Conservation (phyloP, 1,140 invertebrate genomes). For the Drosophila lini region DNA sequence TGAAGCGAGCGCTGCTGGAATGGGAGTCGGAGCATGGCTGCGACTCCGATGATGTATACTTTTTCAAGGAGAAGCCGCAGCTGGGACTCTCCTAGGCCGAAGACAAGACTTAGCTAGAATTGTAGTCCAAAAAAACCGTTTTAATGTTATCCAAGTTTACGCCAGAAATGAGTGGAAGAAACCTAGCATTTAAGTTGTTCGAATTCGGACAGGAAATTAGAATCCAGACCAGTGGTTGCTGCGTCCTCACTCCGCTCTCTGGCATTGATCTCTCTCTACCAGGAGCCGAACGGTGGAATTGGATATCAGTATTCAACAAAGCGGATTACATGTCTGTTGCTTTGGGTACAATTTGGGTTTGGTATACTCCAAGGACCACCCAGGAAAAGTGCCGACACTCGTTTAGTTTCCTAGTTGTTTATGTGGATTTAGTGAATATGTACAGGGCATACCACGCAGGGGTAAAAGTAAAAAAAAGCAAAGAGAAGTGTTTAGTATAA, state of each 20-base stretch:
- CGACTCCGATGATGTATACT: constrained; percentile 65
- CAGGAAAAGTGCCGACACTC: not conserved
- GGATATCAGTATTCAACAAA: constrained; percentile 14
- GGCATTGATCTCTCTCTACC: not conserved
- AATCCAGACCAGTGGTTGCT: constrained; percentile 2
- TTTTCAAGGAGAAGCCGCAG: constrained; percentile 70
- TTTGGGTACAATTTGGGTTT: too few relatives aligned
- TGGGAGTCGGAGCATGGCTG: constrained; percentile 51
- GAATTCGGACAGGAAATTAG: not conserved
- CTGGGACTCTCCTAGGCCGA: constrained; percentile 54
- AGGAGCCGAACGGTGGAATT: not conserved
- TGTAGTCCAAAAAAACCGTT: constrained; percentile 10
- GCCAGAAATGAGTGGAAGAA: constrained; percentile 9
- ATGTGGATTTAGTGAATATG: constrained; percentile 37
- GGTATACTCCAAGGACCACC: not conserved
- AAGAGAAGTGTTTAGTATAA: constrained; percentile 12
- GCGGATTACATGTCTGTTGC: not conserved
- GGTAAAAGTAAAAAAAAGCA: constrained; percentile 11
- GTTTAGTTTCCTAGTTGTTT: constrained; percentile 36
- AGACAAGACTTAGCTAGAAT: constrained; percentile 32
- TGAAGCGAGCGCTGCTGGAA: constrained; percentile 84
- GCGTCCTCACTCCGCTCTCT: not conserved
- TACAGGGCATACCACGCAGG: constrained; percentile 34
- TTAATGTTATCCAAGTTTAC: constrained; percentile 15
- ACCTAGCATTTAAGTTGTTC: constrained; percentile 9